A percentile compares a stretch with the other conserved stretches of the same genome.
phyloP scores from a whole-genome alignment of 2,888 invertebrate genomes.

The Hydropsyche betteni region DNA sequence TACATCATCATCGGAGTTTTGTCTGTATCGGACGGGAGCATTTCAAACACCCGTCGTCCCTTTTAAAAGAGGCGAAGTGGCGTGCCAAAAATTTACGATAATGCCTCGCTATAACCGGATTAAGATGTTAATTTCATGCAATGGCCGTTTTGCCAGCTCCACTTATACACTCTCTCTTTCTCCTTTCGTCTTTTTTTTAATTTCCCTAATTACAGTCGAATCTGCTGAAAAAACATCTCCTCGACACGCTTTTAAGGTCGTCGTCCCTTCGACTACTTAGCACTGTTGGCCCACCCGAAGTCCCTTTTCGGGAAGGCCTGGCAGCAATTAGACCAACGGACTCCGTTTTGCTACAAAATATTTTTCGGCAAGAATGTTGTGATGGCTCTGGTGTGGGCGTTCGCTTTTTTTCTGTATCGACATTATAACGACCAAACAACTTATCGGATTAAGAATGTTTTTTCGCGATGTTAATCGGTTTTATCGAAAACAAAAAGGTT shows the following conservation, averaged over 20 bases:
- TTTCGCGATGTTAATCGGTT: constrained; percentile 19
- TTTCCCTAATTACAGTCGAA: constrained; percentile 32
- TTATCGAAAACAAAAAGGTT: constrained; percentile 23
- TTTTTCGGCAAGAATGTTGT: neutral
- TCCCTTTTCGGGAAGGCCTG: constrained; percentile 3
- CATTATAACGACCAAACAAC: constrained; percentile 14
- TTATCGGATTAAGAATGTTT: constrained; percentile 17
- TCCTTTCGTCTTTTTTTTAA: constrained; percentile 5
- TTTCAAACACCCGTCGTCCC: constrained; percentile 16
- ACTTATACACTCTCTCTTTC: constrained; percentile 22
- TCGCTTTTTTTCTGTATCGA: constrained; percentile 4
- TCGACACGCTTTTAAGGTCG: constrained; percentile 33
- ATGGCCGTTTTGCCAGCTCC: constrained; percentile 24
- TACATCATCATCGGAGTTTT: no score
- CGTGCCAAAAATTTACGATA: constrained; percentile 33
- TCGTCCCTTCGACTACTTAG: constrained; percentile 22
- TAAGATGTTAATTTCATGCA: constrained; percentile 32
- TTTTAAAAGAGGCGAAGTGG: constrained; percentile 9
- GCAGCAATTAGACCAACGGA: constrained; percentile 18
- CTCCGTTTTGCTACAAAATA: neutral
- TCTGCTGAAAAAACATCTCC: constrained; percentile 32
- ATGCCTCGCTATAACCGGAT: constrained; percentile 32
- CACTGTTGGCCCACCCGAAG: neutral
- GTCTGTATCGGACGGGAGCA: neutral
- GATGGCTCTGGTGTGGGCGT: neutral